Base-by-base conservation (phyloP, 2,113 vertebrate species). In the Rhombomys opimus region DNA sequence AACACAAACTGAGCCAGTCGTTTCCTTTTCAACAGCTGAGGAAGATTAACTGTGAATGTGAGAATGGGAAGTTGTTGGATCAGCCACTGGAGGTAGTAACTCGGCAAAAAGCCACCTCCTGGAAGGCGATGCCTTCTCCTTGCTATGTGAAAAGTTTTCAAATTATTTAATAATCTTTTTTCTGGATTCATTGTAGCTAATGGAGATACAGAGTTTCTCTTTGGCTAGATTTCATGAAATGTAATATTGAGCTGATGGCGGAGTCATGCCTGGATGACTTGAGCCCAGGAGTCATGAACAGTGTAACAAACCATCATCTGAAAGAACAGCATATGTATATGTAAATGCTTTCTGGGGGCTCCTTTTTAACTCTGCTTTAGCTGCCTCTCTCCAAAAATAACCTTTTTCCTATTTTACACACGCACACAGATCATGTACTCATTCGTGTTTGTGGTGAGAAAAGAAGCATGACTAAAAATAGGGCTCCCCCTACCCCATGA, bases 11-110 rank as follows among this genome's bases (percentile, higher is more conserved):
- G 70, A 95, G 35, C 59, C n/a, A 77, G 38, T 90, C 89, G 35
- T 57, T 86, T 95, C 38, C 77, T 91, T 82, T 87, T 63, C 94
- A 97, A 25, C 61, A 89, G 38, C 94, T 95, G 87, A 89, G 93
- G 92, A 89, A 94, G 91, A 94, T 92, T 82, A 82, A 57, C 90
- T 82, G 23, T 84, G 90, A 93, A 80, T 84, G 70, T 89, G 52
- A 93, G 12, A 90, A 76, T 72, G 87, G 92, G 77, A 67, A 67
- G 41, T 54, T 85, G 57, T 18, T 35, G 23, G 81, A 80, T 92
- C 41, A 75, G 54, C 27, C 76, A 52, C n/a, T 93, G 65, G 70
- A 87, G 4, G 18, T 46, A 82, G 4, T 87, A 67, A 38, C 87
- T 50, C 32, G 35, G 81, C 38, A 67, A 89, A 35, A 91, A 95